A percentile compares a stretch with the other conserved stretches of the same genome.
phyloP scores from a whole-genome alignment of 1,140 invertebrate species.

The Littorina saxatilis region DNA sequence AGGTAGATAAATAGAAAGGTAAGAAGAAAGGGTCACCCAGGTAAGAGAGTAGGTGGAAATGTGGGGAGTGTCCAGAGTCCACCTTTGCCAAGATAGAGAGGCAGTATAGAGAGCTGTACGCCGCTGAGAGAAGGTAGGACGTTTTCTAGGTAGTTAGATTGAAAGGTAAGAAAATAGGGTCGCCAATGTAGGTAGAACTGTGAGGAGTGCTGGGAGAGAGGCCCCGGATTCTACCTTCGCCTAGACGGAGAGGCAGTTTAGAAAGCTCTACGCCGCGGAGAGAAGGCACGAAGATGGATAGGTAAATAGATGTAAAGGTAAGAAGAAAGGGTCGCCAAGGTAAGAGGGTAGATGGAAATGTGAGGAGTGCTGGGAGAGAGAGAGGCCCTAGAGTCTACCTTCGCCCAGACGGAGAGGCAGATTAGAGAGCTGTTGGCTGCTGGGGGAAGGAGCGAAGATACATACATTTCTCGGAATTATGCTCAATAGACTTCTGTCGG shows the following conservation, averaged over 20 bases:
- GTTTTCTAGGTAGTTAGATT: background rate
- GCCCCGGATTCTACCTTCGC: background rate
- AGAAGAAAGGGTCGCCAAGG: background rate
- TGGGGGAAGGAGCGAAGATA: too few species aligned
- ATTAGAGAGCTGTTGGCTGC: too few species aligned
- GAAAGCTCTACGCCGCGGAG: background rate
- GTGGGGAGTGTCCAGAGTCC: background rate
- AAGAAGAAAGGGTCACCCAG: background rate
- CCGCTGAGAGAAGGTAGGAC: too few species aligned
- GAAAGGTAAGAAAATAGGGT: background rate
- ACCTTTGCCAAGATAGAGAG: too few species aligned
- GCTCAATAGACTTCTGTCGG: too few species aligned
- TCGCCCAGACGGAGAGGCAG: too few species aligned
- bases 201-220: background rate
- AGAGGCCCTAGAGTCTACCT: too few species aligned
- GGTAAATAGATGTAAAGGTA: background rate
- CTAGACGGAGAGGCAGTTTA: background rate
- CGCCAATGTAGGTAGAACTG: background rate
- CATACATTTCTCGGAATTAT: too few species aligned
- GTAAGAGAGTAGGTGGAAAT: background rate
- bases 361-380: too few species aligned
- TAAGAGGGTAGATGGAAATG: background rate
- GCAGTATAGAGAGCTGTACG: too few species aligned
- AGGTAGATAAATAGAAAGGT: background rate
- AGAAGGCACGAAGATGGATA: background rate